These are phyloP conservation scores for Drosophila subsilvestris DNA, from an alignment of 2,888 invertebrate species.

Conservation along the genomic window DNA sequence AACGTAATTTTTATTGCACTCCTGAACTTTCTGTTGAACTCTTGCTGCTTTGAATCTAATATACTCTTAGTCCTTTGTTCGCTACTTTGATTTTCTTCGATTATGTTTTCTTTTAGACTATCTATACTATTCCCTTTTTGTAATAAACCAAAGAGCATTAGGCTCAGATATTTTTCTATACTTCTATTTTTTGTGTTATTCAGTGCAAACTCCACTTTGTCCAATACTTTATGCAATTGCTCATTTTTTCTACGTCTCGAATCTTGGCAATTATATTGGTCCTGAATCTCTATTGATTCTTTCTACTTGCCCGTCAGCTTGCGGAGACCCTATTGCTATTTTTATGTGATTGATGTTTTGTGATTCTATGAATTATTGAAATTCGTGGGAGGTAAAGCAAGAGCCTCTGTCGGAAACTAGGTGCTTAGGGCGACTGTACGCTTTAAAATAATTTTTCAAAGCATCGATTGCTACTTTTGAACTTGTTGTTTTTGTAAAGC, in stretches of 20 bases:
- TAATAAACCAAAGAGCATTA: slow-evolving; percentile 5
- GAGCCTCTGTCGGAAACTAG: background rate
- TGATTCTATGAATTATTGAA: background rate
- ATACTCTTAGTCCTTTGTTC: too few species aligned
- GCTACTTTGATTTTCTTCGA: too few species aligned
- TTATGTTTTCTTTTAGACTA: too few species aligned
- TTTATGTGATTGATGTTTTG: background rate
- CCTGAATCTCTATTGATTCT: slow-evolving; percentile 8
- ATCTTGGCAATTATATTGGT: slow-evolving; percentile 8
- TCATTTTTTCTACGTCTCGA: background rate
- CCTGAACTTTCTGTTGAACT: too few species aligned
- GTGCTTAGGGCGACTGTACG: too few species aligned
- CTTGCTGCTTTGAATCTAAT: too few species aligned
- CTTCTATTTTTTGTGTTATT: slow-evolving; percentile 10
- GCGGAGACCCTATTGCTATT: too few species aligned
- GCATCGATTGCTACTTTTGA: too few species aligned
- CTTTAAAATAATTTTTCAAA: too few species aligned
- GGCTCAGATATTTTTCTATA: slow-evolving; percentile 1
- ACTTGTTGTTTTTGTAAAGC: too few species aligned
- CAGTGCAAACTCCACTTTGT: background rate
- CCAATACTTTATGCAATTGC: background rate
- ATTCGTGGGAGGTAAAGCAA: background rate
- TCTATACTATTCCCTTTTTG: slow-evolving; percentile 5
- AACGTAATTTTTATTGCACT: too few species aligned
- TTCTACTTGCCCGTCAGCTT: slow-evolving; percentile 15